Base-by-base conservation (phyloP, 2,888 invertebrate genomes). In the Atherix ibis region DNA sequence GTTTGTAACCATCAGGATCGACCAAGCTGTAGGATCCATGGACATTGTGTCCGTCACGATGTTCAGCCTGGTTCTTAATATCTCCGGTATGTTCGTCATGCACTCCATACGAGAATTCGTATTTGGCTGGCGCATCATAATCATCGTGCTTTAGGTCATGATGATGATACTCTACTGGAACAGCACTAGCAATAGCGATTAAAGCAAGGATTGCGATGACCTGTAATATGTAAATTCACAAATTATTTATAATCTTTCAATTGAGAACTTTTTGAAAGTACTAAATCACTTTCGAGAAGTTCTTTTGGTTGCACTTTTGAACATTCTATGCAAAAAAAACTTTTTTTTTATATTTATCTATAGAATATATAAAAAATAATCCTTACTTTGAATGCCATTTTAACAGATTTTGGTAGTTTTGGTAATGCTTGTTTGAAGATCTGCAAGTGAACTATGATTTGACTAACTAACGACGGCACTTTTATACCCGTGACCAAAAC, bases 1-100 rank as follows among this genome's bases (percentile, higher is more conserved):
- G 62, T 48, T 62, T 66, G 45, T 53, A 63, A 32, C 67, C 68
- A 50, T 68, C 68, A 41, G 68, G 52, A 47, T 68, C 68, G 22
- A 68, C 50, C 4, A 68, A 52, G 35, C 66, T 65, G 49, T 68
- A 68, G 32, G 62, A 58, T 28, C 68, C 68, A 39, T 64, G 60
- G 13, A 68, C 68, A 44, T 58, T 62, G 46, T 65, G 66, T 19
- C 67, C 67, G 40, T 60, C 54, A 32, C 67, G 64, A 8, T 59
- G 51, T 55, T 68, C 68, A 37, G 60, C 55, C 48, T 68, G 68
- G 44, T 49, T 56, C 48, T 68, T 68, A 40, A 58, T 54, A 47
- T 68, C 68, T 24, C 68, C 68, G 40, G 66, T 66, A 28, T 62
- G 46, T 16, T 62, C 59, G 42, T 66, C 66, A 41, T 63, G 62